A percentile compares a stretch with the other conserved stretches of the same genome.
These are phyloP conservation scores for Plectrocnemia conspersa DNA, from an alignment of 1,140 invertebrate genomes.

Conservation along the genomic window DNA sequence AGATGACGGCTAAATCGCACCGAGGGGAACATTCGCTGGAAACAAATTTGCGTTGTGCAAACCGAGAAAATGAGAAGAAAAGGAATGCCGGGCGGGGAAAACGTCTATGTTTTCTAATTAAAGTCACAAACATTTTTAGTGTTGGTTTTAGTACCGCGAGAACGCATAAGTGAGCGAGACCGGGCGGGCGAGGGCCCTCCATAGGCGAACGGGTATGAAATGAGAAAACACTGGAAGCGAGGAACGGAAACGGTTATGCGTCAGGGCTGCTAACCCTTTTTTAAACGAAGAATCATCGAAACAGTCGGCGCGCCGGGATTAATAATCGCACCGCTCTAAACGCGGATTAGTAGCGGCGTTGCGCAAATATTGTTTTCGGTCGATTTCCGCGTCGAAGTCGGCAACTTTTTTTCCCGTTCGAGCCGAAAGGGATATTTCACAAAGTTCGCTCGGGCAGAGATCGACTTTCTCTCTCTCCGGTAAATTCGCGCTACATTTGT, in stretches of 20 bases:
- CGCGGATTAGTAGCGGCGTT: too few relatives aligned
- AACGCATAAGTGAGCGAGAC: constrained; percentile 7
- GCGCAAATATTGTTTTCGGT: too few relatives aligned
- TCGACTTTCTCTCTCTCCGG: too few relatives aligned
- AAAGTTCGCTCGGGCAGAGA: too few relatives aligned
- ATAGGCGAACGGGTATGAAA: constrained; percentile 4
- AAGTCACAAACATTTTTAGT: constrained; percentile 33
- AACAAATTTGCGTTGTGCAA: constrained; percentile 1
- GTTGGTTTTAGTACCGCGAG: constrained; percentile 27
- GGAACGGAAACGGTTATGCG: constrained; percentile 1
- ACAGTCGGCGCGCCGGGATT: constrained; percentile 5
- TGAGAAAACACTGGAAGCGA: constrained; percentile 15
- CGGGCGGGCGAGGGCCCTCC: not conserved
- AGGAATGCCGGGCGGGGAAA: constrained; percentile 4
- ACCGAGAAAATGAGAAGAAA: constrained; percentile 20
- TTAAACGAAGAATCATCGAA: constrained; percentile 15
- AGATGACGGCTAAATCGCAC: constrained; percentile 1
- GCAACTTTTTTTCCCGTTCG: too few relatives aligned
- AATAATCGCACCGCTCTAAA: too few relatives aligned
- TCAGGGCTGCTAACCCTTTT: not conserved
- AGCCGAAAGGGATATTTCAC: too few relatives aligned
- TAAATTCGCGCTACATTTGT: constrained; percentile 16
- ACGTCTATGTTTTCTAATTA: constrained; percentile 31
- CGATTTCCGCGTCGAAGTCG: too few relatives aligned
- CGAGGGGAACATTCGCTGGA: constrained; percentile 3